Evolutionary conservation across 2,888 invertebrate genomes (phyloP).

Genomic region (Sinopyrophorus schimmeli): DNA sequence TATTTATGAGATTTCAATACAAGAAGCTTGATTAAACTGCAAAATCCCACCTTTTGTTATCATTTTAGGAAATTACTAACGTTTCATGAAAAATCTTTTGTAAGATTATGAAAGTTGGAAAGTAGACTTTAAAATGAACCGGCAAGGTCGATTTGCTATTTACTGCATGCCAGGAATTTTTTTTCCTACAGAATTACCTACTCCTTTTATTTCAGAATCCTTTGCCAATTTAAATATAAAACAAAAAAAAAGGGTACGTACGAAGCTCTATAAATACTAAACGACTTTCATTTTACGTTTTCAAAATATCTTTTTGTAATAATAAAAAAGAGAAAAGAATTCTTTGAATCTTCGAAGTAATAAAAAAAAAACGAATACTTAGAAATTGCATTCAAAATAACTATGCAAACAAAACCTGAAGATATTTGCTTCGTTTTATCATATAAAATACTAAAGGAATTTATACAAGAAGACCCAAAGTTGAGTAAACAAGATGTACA

Average conservation of each 20-base stretch:
- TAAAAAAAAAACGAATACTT: background rate
- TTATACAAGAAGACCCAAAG: background rate
- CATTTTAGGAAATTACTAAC: slow-evolving; percentile 22
- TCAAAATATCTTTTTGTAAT: no score
- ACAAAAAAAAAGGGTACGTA: no score
- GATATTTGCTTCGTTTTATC: background rate
- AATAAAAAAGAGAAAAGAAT: slow-evolving; percentile 3
- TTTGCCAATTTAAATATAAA: no score
- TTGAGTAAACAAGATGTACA: slow-evolving; percentile 15
- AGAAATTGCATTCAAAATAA: slow-evolving; percentile 4
- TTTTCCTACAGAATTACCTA: background rate
- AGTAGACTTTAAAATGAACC: slow-evolving; percentile 9
- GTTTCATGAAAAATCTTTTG: slow-evolving; percentile 18
- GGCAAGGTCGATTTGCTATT: slow-evolving; percentile 13
- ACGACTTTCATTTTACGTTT: no score
- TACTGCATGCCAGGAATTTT: slow-evolving; percentile 6
- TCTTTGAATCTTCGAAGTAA: slow-evolving; percentile 2
- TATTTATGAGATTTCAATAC: slow-evolving; percentile 29
- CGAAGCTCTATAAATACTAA: no score
- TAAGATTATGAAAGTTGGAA: slow-evolving; percentile 15
- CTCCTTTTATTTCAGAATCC: no score
- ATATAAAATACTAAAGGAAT: background rate
- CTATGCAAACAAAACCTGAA: slow-evolving; percentile 7
- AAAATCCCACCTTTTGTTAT: slow-evolving; percentile 17
- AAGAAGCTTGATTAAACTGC: slow-evolving; percentile 23